phyloP scores from a whole-genome alignment of 2,113 vertebrate species.

The Theropithecus gelada region DNA sequence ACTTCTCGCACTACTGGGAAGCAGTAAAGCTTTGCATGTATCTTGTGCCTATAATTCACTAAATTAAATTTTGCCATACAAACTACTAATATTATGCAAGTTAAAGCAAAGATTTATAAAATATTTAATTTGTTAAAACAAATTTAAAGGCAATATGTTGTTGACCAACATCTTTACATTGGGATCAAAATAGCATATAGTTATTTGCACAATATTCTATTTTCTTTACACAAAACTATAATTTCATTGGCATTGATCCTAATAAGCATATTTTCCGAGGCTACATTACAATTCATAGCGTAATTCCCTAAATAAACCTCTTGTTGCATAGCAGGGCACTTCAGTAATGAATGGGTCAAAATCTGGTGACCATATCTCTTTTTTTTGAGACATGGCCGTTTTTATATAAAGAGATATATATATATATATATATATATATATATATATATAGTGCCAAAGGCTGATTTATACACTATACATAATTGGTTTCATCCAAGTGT shows the following conservation, averaged over 20 bases:
- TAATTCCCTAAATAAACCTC: not conserved
- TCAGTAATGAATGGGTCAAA: not conserved
- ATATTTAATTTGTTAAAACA: not conserved
- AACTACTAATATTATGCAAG: not conserved
- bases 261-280: not conserved
- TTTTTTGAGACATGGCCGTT: not conserved
- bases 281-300: not conserved
- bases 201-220: not conserved
- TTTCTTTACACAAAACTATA: not conserved
- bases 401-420: not conserved
- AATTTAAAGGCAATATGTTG: not conserved
- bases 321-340: not conserved
- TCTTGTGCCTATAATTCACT: not conserved
- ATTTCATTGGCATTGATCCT: not conserved
- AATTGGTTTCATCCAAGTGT: conserved; percentile 57
- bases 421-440: not conserved
- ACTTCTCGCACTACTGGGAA: not conserved
- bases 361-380: not conserved
- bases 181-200: not conserved
- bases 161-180: not conserved
- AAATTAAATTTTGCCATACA: not conserved
- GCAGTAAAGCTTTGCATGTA: fast-evolving
- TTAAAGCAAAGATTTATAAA: not conserved
- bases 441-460: not conserved
- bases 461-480: conserved; percentile 37